These are phyloP conservation scores for Neolamprologus brichardi DNA, from an alignment of 2,113 vertebrate genomes.

Conservation along the genomic window DNA sequence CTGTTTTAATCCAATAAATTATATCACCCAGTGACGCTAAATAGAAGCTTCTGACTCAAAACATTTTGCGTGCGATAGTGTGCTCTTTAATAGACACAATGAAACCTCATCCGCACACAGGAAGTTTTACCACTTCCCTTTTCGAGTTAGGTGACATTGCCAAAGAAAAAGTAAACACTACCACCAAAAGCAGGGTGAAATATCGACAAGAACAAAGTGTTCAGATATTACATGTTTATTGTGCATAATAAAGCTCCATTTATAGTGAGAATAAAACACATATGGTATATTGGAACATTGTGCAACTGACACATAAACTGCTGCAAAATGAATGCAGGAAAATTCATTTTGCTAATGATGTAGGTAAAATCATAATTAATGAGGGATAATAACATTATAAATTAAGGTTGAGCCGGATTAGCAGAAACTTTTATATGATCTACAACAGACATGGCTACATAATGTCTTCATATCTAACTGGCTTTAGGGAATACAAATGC, in stretches of 20 bases:
- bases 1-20: slow-evolving; percentile 25
- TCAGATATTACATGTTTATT: background rate
- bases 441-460: background rate
- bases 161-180: background rate
- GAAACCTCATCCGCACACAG: slow-evolving; percentile 46
- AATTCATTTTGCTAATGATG: background rate
- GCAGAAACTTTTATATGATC: background rate
- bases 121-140: slow-evolving; percentile 63
- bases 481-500: background rate
- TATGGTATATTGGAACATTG: background rate
- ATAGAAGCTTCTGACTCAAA: background rate
- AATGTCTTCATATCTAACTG: background rate
- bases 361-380: background rate
- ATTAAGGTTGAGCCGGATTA: background rate
- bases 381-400: background rate
- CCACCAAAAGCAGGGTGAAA: background rate
- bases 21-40: background rate
- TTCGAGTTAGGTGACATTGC: background rate
- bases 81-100: background rate
- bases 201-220: background rate
- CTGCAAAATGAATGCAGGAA: background rate
- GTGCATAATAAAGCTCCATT: background rate
- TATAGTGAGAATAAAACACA: background rate
- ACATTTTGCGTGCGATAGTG: background rate
- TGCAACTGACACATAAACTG: background rate